These are phyloP conservation scores for Neoaliturus tenellus DNA, from an alignment of 2,888 invertebrate genomes.

Conservation along the genomic window DNA sequence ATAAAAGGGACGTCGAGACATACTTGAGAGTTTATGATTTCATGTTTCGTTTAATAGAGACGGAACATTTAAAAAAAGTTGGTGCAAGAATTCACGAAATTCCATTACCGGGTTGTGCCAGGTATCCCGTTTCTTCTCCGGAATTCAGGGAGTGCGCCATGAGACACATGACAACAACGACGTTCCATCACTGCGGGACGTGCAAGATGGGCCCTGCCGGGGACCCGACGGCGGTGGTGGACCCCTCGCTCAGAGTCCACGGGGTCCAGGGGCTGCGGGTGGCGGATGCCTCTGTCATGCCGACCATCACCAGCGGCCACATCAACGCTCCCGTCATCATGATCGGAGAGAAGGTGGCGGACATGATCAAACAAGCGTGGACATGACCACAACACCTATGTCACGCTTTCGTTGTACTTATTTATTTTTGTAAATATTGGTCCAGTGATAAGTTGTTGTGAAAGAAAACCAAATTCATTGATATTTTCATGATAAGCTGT, in stretches of 20 bases:
- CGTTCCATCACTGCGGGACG: constrained; percentile 83
- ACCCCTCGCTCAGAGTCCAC: constrained; percentile 73
- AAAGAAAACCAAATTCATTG: no score
- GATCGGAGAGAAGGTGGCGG: constrained; percentile 70
- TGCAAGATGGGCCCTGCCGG: constrained; percentile 78
- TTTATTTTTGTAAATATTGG: no score
- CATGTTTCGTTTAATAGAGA: constrained; percentile 65
- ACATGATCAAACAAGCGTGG: constrained; percentile 68
- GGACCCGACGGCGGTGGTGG: constrained; percentile 73
- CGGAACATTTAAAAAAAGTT: constrained; percentile 65
- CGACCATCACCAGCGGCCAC: constrained; percentile 75
- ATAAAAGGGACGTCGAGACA: constrained; percentile 60
- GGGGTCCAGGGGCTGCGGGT: constrained; percentile 76
- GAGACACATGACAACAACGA: constrained; percentile 74
- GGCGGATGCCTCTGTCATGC: constrained; percentile 76
- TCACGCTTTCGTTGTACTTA: no score
- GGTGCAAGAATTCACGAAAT: constrained; percentile 72
- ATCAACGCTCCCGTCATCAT: constrained; percentile 76
- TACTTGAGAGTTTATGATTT: constrained; percentile 63
- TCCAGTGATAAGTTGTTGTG: no score
- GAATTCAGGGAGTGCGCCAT: constrained; percentile 77
- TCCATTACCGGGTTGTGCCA: constrained; percentile 75
- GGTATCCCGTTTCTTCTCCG: constrained; percentile 51
- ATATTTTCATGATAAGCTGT: no score
- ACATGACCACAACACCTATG: no score